These are phyloP conservation scores for Myanophis thanlyinensis DNA, from an alignment of 2,113 vertebrate species.

Conservation along the genomic window DNA sequence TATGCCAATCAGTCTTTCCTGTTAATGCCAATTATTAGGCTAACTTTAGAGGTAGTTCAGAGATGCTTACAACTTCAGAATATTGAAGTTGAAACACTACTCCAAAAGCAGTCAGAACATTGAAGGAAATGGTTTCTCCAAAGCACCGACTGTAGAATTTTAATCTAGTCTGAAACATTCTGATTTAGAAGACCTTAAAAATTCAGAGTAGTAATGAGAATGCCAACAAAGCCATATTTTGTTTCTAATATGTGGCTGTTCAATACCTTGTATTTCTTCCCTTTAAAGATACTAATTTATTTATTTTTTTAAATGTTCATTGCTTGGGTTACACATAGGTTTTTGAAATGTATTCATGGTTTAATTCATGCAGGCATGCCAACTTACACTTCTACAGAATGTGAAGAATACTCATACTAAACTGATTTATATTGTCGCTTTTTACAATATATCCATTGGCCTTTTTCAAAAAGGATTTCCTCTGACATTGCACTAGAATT, in stretches of 20 bases:
- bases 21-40: conserved; percentile 31
- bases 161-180: conserved; percentile 72
- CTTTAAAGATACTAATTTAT: conserved; percentile 80
- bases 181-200: conserved; percentile 76
- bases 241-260: conserved; percentile 74
- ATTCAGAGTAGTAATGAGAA: conserved; percentile 70
- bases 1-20: not conserved
- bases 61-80: conserved; percentile 64
- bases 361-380: conserved; percentile 78
- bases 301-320: conserved; percentile 80
- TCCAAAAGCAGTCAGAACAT: conserved; percentile 62
- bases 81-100: conserved; percentile 61
- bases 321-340: conserved; percentile 77
- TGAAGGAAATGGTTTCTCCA: conserved; percentile 67
- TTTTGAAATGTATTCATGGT: conserved; percentile 78
- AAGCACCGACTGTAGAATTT: conserved; percentile 62
- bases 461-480: conserved; percentile 68
- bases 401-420: conserved; percentile 78
- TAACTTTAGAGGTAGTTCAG: not conserved
- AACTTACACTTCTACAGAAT: conserved; percentile 73
- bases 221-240: conserved; percentile 73
- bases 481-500: conserved; percentile 71
- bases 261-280: conserved; percentile 77
- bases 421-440: conserved; percentile 69
- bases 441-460: conserved; percentile 63